These are phyloP conservation scores for Cremastinae sp. DNA, from an alignment of 2,888 invertebrate genomes.

Conservation along the genomic window DNA sequence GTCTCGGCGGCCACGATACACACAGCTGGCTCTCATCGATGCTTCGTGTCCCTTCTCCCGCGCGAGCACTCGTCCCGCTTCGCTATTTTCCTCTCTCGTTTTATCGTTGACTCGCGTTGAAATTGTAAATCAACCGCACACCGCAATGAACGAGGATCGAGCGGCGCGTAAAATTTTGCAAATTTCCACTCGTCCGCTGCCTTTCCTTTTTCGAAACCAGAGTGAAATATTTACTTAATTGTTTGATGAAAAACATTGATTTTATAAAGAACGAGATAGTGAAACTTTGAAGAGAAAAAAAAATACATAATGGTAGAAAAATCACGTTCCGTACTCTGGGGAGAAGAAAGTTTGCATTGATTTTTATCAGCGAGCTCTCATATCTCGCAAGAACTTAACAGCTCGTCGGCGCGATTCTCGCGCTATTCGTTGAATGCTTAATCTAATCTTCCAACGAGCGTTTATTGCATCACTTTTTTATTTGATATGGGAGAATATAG, in stretches of 20 bases:
- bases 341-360: neutral
- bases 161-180: conserved; percentile 41
- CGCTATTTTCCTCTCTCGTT: conserved; percentile 31
- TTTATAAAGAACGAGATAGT: conserved; percentile 31
- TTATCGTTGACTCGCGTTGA: conserved; percentile 46
- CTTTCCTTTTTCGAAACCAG: neutral
- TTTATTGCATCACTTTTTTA: conserved; percentile 3
- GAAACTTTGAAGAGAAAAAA: conserved; percentile 10
- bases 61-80: neutral
- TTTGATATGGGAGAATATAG: neutral
- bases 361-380: neutral
- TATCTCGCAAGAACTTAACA: neutral
- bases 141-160: conserved; percentile 44
- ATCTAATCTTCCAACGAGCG: conserved; percentile 4
- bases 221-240: conserved; percentile 43
- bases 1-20: conserved; percentile 24
- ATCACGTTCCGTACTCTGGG: conserved; percentile 9
- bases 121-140: conserved; percentile 50
- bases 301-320: neutral
- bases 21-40: conserved; percentile 21
- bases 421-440: neutral
- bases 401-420: neutral
- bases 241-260: conserved; percentile 38
- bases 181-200: no score
- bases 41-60: conserved; percentile 6